Evolutionary conservation across 2,113 vertebrate genomes (phyloP).

Genomic region (Leptocoma aspasia): DNA sequence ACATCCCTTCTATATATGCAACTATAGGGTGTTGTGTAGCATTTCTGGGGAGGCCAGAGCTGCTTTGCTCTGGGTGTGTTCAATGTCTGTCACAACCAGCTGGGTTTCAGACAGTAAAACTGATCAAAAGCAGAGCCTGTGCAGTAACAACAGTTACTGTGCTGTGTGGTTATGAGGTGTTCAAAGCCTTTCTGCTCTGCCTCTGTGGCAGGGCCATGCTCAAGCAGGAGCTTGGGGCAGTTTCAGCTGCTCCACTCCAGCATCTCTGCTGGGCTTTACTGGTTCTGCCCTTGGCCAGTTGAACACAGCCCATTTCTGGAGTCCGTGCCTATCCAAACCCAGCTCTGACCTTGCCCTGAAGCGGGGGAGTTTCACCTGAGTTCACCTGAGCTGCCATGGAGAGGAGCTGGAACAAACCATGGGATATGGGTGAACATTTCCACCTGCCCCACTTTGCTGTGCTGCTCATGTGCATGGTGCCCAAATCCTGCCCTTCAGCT

Average conservation of each 20-base stretch:
- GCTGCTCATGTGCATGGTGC: rapidly evolving
- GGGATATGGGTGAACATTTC: neutral
- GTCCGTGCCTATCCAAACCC: neutral
- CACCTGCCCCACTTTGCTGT: neutral
- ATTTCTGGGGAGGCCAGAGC: neutral
- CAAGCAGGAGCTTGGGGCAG: neutral
- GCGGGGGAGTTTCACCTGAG: neutral
- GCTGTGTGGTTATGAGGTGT: slow-evolving; percentile 14
- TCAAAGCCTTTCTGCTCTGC: slow-evolving; percentile 12
- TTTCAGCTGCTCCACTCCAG: neutral
- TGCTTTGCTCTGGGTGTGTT: neutral
- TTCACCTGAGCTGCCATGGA: neutral
- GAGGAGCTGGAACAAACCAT: neutral
- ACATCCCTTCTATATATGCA: rapidly evolving
- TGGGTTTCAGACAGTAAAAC: neutral
- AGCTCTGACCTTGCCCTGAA: neutral
- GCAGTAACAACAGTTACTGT: neutral
- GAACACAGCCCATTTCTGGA: rapidly evolving
- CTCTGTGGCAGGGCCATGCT: neutral
- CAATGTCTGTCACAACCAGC: slow-evolving; percentile 23
- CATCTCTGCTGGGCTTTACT: neutral
- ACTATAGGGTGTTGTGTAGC: rapidly evolving
- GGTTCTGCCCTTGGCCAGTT: neutral
- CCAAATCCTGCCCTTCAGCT: neutral
- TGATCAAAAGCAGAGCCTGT: slow-evolving; percentile 45